Conservation (phyloP, 2,113 vertebrate species). For the Pampusana beccarii region DNA sequence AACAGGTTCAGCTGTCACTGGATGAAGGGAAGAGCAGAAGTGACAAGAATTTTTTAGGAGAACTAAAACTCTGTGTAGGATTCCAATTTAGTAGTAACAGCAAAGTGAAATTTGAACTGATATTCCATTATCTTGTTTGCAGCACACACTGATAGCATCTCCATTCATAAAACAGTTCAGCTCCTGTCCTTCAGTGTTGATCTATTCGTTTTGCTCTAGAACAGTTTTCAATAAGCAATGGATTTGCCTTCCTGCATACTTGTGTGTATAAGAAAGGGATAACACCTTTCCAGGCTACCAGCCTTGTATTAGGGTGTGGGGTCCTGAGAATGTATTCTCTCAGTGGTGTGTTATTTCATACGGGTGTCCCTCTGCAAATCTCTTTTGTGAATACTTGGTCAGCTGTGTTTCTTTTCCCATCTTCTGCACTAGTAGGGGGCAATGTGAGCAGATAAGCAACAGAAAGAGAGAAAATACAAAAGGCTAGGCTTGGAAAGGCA, state of each 20-base stretch:
- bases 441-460: background rate
- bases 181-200: background rate
- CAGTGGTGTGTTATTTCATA: fast-evolving
- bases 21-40: conserved; percentile 29
- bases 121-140: conserved; percentile 9
- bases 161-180: conserved; percentile 20
- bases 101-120: conserved; percentile 5
- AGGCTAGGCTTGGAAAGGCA: background rate
- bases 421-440: background rate
- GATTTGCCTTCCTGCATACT: background rate
- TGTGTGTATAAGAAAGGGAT: background rate
- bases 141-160: background rate
- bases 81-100: background rate
- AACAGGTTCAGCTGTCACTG: conserved; percentile 11
- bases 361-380: background rate
- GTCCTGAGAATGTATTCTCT: background rate
- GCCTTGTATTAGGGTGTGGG: background rate
- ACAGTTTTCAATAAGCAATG: background rate
- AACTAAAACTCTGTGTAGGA: conserved; percentile 27
- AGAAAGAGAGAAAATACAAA: background rate
- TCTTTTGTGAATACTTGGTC: background rate
- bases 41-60: conserved; percentile 29
- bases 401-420: background rate
- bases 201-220: background rate
- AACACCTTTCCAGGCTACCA: background rate